Evolutionary conservation across 1,140 invertebrate species (phyloP).

Genomic region (Ladona fulva): DNA sequence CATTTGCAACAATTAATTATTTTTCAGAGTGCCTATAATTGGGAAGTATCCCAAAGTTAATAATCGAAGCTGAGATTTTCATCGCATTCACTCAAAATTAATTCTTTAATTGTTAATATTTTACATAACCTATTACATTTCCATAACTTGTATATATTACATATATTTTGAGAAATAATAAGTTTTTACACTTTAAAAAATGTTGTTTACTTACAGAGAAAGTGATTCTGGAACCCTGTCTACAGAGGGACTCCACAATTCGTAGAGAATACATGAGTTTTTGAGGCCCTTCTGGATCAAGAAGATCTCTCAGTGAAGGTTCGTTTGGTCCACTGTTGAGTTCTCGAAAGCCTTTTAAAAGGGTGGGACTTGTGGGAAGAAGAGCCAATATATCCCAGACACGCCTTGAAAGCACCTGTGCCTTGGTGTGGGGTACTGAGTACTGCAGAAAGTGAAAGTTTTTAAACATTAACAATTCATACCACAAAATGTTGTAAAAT

Average conservation of each 20-base stretch:
- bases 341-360: slow-evolving; percentile 73
- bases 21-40: no score
- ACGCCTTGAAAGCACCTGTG: slow-evolving; percentile 75
- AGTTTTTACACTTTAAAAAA: no score
- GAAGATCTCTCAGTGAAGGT: slow-evolving; percentile 55
- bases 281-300: slow-evolving; percentile 81
- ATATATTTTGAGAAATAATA: no score
- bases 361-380: slow-evolving; percentile 76
- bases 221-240: slow-evolving; percentile 21
- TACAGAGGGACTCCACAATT: slow-evolving; percentile 69
- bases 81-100: no score
- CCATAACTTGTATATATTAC: no score
- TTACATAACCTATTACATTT: no score
- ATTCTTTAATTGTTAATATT: no score
- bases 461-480: no score
- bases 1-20: no score
- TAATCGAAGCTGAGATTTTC: no score
- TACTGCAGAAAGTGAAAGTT: slow-evolving; percentile 49
- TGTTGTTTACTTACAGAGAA: neutral
- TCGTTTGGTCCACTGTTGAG: slow-evolving; percentile 36
- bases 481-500: neutral
- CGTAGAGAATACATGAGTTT: slow-evolving; percentile 92
- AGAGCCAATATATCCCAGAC: slow-evolving; percentile 92
- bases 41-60: no score
- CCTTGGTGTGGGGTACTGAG: slow-evolving; percentile 77